Base-by-base conservation (phyloP, 2,888 invertebrate genomes). In the Epistrophe eligans region DNA sequence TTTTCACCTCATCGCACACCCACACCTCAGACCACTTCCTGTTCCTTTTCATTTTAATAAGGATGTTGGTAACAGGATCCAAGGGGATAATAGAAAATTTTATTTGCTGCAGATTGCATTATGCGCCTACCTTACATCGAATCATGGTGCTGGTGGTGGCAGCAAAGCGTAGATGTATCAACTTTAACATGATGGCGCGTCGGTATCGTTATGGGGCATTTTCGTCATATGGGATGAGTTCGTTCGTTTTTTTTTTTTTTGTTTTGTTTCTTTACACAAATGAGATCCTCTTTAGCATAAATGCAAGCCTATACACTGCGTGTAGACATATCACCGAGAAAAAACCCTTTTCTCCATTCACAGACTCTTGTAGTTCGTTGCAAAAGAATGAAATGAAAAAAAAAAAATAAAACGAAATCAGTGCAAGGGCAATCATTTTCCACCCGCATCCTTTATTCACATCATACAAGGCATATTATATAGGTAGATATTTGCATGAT, bases 351-450 rank as follows among this genome's bases (percentile, higher is more conserved):
- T 66, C 43, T 64, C 48, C 62, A 70, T 79, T 74, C 60, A 52
- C 67, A 60, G 19, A 8, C 77, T 35, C 62, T 60, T 67, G 40
- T 73, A 77, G 66, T 77, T 77, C 28, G 35, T 70, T 52, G 74
- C 57, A 40, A 57, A 60, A 71, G 50, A 48, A 79, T 40, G 24
- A 24, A 24, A 24, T 24, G 24, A 19, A 38, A n/a, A 40, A 71
- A n/a, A 11, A 62, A 52, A 40, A 55, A 67, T 48, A 57, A 71
- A 43, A 85, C 52, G 62, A 79, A 87, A 79, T 76, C 79, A 72
- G 82, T 72, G 72, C 87, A 87, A 87, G 82, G 87, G 82, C 87
- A 83, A 79, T 83, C 76, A 79, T 83, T 76, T 60, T 64, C 79
- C 76, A 79, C 82, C 87, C 79, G 79, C 82, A 82, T 82, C 66